Base-by-base conservation (phyloP, 2,113 vertebrate species). In the Engystomops pustulosus region DNA sequence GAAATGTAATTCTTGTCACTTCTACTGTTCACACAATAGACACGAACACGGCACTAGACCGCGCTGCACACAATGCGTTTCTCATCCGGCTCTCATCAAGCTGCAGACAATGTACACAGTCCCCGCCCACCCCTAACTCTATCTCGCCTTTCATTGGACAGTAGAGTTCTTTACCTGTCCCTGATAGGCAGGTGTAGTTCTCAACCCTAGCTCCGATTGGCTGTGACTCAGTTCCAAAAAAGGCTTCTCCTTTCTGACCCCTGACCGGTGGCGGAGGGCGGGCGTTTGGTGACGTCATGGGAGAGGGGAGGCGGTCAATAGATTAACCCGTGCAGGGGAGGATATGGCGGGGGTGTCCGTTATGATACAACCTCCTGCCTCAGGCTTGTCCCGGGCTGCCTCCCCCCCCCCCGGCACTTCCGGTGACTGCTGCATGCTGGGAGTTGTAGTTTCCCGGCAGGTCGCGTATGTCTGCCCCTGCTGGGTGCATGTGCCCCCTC, bases 141-240 rank as follows among this genome's bases (percentile, higher is more conserved):
- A 23, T 7, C 20, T n/a, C 34, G 17, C 30, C 23, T 20, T 14
- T 49, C 34, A 80, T 80, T 80, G 79, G 79, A 10, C 9, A 14
- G 1, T 49, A 27, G 41, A 18, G 53, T 45, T 44, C 17, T 60
- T 53, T 14, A 18, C 27, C 30, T 18, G 10, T 25, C 18, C 34
- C 36, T 68, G 44, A 80, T 80, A 15, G 79, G 79, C 27, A 15
- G 8, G 0, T 34, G 11, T 32, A 27, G 53, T 45, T 44, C 8
- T 20, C 41, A 41, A 12, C 8, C 36, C 45, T n/a, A 10, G 1
- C 58, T 27, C n/a, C 69, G 81, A 84, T 65, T 76, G 72, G 72
- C 58, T 34, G 15, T 6, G 7, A 53, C 30, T 60, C 20, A 14
- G 20, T 51, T 81, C 80, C 49, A 55, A 58, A 58, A n/a, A 27